A percentile compares a stretch with the other conserved stretches of the same genome.
phyloP scores from a whole-genome alignment of 2,113 vertebrate species.

The Anolis carolinensis region DNA sequence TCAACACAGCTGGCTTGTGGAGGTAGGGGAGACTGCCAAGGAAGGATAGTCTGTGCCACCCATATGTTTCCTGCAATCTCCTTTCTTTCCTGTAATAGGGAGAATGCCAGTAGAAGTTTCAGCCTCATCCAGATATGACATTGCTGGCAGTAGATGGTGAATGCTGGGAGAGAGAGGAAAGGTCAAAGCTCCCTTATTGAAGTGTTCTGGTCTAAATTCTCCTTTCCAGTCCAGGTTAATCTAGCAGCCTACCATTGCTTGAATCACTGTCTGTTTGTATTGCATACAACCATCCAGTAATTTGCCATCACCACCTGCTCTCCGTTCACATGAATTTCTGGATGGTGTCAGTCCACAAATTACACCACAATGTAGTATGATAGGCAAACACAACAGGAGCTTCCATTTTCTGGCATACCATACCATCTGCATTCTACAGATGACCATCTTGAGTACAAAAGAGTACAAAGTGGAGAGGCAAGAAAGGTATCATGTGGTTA shows the following conservation, averaged over 20 bases:
- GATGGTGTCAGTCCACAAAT: too few relatives aligned
- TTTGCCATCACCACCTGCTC: too few relatives aligned
- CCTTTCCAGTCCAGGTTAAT: too few relatives aligned
- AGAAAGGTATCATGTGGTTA: too few relatives aligned
- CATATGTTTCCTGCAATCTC: neutral
- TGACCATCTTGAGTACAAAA: too few relatives aligned
- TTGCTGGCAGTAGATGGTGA: neutral
- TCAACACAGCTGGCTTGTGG: neutral
- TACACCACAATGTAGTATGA: too few relatives aligned
- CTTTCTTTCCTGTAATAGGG: too few relatives aligned
- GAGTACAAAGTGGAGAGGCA: too few relatives aligned
- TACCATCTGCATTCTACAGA: too few relatives aligned
- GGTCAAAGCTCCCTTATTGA: neutral
- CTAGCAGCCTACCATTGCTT: neutral
- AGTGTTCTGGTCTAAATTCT: neutral
- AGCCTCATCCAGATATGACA: neutral
- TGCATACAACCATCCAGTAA: neutral
- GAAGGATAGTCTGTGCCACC: neutral
- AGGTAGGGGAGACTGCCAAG: neutral
- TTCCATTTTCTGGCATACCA: too few relatives aligned
- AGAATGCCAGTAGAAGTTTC: neutral
- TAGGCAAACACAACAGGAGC: too few relatives aligned
- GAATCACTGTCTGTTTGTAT: neutral
- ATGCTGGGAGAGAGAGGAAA: neutral
- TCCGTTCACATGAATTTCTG: too few relatives aligned